phyloP scores from a whole-genome alignment of 2,797 vertebrate species.

The Eulemur coronatus region DNA sequence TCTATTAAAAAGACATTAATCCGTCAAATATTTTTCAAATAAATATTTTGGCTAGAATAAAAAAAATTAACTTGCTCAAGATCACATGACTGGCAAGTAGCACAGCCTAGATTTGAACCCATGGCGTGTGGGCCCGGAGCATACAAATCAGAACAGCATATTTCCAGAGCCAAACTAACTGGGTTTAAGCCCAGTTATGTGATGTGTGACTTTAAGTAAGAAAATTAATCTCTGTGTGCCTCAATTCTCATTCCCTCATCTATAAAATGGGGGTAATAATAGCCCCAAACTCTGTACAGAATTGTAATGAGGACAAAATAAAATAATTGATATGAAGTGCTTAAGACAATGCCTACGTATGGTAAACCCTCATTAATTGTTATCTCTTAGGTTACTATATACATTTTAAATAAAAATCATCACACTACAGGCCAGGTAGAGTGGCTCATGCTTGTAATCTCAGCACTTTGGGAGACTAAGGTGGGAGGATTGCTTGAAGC shows the following conservation, averaged over 20 bases:
- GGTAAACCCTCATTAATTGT: background rate
- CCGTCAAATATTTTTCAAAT: constrained; percentile 41
- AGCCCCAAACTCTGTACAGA: background rate
- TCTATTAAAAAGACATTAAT: constrained; percentile 3
- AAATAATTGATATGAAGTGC: background rate
- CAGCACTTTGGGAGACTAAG: background rate
- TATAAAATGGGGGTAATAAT: background rate
- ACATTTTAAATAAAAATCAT: background rate
- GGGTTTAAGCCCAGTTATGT: background rate
- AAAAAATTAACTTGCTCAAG: background rate
- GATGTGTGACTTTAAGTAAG: background rate
- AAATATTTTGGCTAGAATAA: background rate
- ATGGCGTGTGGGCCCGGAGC: background rate
- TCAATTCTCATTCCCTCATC: background rate
- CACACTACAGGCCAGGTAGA: background rate
- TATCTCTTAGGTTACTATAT: background rate
- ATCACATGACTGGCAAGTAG: background rate
- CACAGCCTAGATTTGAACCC: background rate
- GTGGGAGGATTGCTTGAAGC: background rate
- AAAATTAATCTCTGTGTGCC: background rate
- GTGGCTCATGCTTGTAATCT: background rate
- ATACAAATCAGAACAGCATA: background rate
- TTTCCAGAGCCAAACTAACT: background rate
- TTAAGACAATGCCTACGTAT: background rate
- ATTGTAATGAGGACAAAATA: background rate